These are phyloP conservation scores for Poeciliopsis gracilis DNA, from an alignment of 2,797 vertebrate species.

Conservation along the genomic window DNA sequence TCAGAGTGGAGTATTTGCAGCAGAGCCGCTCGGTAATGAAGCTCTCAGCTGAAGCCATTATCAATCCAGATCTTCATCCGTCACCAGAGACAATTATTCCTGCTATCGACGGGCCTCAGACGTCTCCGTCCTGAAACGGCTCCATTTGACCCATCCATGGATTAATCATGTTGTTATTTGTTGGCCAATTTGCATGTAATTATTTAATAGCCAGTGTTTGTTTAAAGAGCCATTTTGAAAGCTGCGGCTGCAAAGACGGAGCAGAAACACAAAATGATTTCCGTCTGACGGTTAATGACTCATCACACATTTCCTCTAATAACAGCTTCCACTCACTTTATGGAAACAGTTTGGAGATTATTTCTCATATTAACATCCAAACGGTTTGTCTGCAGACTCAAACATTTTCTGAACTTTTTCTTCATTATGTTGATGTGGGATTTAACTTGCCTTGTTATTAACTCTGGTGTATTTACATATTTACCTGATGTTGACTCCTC, in stretches of 20 bases:
- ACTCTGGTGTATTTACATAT: too few species aligned
- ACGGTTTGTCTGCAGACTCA: not conserved
- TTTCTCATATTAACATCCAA: not conserved
- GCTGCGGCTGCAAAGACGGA: constrained; percentile 4
- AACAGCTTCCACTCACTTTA: not conserved
- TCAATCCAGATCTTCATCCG: constrained; percentile 26
- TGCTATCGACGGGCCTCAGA: constrained; percentile 28
- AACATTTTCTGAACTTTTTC: not conserved
- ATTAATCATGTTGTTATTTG: constrained; percentile 64
- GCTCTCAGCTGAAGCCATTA: constrained; percentile 40
- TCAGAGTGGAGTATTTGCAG: constrained; percentile 21
- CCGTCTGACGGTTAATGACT: constrained; percentile 22
- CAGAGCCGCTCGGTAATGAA: constrained; percentile 25
- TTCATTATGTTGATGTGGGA: not conserved
- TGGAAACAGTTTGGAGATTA: not conserved
- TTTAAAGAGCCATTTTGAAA: constrained; percentile 30
- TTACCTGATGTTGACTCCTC: too few species aligned
- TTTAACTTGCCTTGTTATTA: not conserved
- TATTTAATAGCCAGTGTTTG: constrained; percentile 41
- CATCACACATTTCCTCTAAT: too few species aligned
- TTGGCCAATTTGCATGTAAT: constrained; percentile 66
- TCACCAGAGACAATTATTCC: constrained; percentile 46
- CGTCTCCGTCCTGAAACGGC: constrained; percentile 24
- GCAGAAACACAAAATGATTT: constrained; percentile 26
- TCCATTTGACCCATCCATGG: constrained; percentile 52